Base-by-base conservation (phyloP, 2,797 vertebrate genomes). In the Scomberomorus guttatus region DNA sequence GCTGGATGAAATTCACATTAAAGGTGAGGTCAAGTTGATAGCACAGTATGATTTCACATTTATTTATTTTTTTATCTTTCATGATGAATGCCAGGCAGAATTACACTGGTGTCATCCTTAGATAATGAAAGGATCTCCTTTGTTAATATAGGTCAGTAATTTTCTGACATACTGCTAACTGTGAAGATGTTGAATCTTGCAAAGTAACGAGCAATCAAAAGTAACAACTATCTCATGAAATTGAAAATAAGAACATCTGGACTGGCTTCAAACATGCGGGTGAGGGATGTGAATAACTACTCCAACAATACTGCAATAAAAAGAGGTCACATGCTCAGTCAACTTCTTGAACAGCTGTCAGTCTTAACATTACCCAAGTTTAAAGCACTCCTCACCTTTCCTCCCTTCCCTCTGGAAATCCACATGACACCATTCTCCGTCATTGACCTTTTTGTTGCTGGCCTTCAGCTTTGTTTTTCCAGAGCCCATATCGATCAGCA, bases 361-460 rank as follows among this genome's bases (percentile, higher is more conserved):
- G 18, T 50, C 6, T 57, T 7, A 58, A 32, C 8, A 20, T 0
- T 22, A 55, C 59, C 39, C 3, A 17, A 48, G 22, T 81, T 62
- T 22, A 17, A 61, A 61, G 8, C 27, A 22, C 0, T 13, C 1
- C 90, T 93, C 82, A 99, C 98, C 98, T 96, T 96, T 97, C 72
- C 97, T 95, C 0, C 97, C 97, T 8, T 99, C 97, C 46, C 98
- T 94, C 89, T 99, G 98, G 91, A 99, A 97, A 87, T 98, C 98
- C 83, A 98, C 98, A 2, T 98, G 98, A 79, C 97, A 98, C 98
- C 98, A 98, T 54, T 99, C 98, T 1, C 98, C 98, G 0, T 98
- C 98, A 0, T 97, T 99, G 81, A 98, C 97, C 91, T 99, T 99
- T 92, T 97, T 97, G 91, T 96, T 97, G 89, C 96, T 97, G 52